Evolutionary conservation across 2,113 vertebrate genomes (phyloP).

Genomic region (Paramisgurnus dabryanus): DNA sequence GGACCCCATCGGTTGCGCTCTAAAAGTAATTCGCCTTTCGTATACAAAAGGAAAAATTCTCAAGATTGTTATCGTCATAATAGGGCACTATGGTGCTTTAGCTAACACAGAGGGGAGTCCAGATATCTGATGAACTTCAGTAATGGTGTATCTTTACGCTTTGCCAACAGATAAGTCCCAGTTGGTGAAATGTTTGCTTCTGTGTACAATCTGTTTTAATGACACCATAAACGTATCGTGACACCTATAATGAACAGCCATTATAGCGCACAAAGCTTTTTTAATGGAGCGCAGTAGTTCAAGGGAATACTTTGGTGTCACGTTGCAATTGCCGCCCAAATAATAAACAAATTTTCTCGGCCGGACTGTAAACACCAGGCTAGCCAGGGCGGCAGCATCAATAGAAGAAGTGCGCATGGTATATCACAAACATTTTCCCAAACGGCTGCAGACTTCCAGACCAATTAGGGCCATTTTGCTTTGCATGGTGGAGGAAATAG

Average conservation of each 20-base stretch:
- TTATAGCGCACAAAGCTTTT: conserved; percentile 72
- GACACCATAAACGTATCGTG: conserved; percentile 74
- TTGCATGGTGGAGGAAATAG: conserved; percentile 85
- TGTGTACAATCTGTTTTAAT: conserved; percentile 69
- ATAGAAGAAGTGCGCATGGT: conserved; percentile 74
- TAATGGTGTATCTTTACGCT: conserved; percentile 61
- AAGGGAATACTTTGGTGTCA: conserved; percentile 79
- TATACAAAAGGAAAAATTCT: conserved; percentile 65
- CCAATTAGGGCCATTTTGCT: conserved; percentile 84
- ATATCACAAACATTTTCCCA: conserved; percentile 81
- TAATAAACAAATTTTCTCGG: conserved; percentile 84
- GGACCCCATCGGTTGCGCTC: conserved; percentile 56
- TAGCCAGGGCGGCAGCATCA: conserved; percentile 73
- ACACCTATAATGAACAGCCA: conserved; percentile 75
- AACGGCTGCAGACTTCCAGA: conserved; percentile 81
- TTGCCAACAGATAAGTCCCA: conserved; percentile 72
- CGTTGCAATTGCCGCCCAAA: conserved; percentile 73
- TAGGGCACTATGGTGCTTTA: conserved; percentile 59
- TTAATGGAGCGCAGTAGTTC: conserved; percentile 68
- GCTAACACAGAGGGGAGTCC: conserved; percentile 60
- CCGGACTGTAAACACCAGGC: conserved; percentile 81
- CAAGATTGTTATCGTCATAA: conserved; percentile 75
- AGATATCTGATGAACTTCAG: conserved; percentile 60
- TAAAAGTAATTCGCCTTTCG: conserved; percentile 56
- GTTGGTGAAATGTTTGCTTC: conserved; percentile 75